Evolutionary conservation across 30 jellyfish, hydroid and myxozoan species (phyloP), one percentile per base, ranked within the genome.

Genomic region (Aurelia coerulea): DNA sequence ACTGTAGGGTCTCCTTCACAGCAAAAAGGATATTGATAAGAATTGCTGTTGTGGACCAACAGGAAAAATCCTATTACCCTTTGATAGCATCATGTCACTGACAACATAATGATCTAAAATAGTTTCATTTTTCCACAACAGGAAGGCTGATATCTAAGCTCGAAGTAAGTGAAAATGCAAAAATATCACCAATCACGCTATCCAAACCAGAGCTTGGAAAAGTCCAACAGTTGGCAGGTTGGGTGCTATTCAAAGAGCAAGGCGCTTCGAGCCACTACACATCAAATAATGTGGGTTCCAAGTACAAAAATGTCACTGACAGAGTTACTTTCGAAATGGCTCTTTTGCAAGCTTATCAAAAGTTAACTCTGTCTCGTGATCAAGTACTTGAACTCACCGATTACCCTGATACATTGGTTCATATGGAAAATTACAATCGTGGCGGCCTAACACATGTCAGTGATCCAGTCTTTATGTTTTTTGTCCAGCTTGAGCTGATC

Each of bases 91-190:
- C 46, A 37, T 37, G 46, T 4, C 46, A 2, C 4, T 37, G 46
- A 37, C 4, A 2, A 37, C 4, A 37, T 37, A 37, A 4, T 37
- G 46, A 37, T 37, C 2, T 37, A 37, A 37, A 37, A 37, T 37
- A 37, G 4, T 37, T 37, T 37, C 46, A 1, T 4, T 37, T n/a
- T 59, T 59, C 5, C 5, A 6, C 68, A 14, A 59, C 68, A 59
- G 68, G 68, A 59, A 59, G 2, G 68, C 68, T 59, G 68, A 14
- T 59, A 59, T 59, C 68, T 19, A 59, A 59, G 68, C 31, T 59
- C 31, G 5, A 59, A 59, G 68, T 59, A 2, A 59, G 5, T 6
- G 31, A 59, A 3, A 59, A 59, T 16, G 5, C 68, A 2, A 59
- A 19, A 59, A 1, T 59, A 59, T 59, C 19, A 59, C 1, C 68